Evolutionary conservation across 2,797 vertebrate genomes (phyloP).

Genomic region (Poecilia velifera): DNA sequence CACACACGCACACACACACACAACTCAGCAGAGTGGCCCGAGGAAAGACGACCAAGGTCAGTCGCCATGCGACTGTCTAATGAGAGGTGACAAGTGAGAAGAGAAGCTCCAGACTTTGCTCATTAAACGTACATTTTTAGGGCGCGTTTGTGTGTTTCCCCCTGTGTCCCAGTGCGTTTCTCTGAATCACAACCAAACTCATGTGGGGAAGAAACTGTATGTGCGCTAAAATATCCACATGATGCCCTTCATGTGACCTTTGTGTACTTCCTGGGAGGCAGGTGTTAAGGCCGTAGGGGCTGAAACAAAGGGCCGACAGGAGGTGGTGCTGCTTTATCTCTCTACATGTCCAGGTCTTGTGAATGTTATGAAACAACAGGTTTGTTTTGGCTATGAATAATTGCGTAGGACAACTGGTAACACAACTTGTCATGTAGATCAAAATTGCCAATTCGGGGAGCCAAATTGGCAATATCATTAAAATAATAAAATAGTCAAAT

Average conservation of each 20-base stretch:
- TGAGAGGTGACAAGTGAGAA: conserved; percentile 86
- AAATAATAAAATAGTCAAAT: neutral
- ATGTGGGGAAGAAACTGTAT: conserved; percentile 29
- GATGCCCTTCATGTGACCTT: conserved; percentile 66
- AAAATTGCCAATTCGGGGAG: neutral
- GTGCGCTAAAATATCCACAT: conserved; percentile 26
- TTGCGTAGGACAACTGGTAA: neutral
- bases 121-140: conserved; percentile 78
- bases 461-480: neutral
- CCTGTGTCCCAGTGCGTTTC: conserved; percentile 18
- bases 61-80: conserved; percentile 73
- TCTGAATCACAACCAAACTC: conserved; percentile 49
- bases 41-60: conserved; percentile 83
- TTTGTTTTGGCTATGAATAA: neutral
- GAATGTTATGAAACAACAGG: neutral
- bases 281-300: conserved; percentile 63
- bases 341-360: neutral
- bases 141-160: conserved; percentile 39
- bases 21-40: conserved; percentile 42
- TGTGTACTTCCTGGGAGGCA: conserved; percentile 16
- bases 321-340: conserved; percentile 55
- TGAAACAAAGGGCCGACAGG: conserved; percentile 53
- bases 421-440: neutral
- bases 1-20: conserved; percentile 31
- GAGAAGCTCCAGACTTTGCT: conserved; percentile 72